These are phyloP conservation scores for Vultur gryphus DNA, from an alignment of 2,797 vertebrate species.

Conservation along the genomic window DNA sequence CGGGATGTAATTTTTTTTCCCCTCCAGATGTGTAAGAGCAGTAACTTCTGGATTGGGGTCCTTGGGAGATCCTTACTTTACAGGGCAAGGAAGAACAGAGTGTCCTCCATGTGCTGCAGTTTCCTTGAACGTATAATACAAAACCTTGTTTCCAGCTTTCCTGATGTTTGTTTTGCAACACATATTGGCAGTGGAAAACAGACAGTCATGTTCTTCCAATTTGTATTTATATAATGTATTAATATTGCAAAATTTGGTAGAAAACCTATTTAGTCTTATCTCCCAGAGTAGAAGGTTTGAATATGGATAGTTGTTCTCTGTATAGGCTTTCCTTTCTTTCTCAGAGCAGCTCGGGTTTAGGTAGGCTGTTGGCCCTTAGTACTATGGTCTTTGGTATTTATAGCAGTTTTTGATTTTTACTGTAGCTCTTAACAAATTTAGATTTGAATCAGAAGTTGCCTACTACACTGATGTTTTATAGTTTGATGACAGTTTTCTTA, in stretches of 20 bases:
- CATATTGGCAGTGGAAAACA: neutral
- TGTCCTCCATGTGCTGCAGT: neutral
- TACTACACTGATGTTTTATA: neutral
- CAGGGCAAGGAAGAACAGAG: neutral
- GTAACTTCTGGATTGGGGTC: neutral
- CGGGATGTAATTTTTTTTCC: neutral
- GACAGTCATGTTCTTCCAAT: neutral
- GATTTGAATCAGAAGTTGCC: neutral
- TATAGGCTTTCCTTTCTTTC: neutral
- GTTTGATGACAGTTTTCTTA: neutral
- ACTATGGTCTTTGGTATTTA: neutral
- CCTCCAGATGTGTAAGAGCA: neutral
- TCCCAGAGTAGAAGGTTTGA: neutral
- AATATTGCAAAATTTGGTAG: neutral
- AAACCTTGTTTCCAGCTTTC: neutral
- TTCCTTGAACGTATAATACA: neutral
- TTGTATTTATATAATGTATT: neutral
- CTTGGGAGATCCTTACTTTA: neutral
- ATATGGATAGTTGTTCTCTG: neutral
- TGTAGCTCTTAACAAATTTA: neutral
- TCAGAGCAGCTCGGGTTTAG: neutral
- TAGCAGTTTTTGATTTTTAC: neutral
- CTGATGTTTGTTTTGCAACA: neutral
- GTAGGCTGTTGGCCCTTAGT: neutral
- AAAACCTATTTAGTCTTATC: neutral